These are phyloP conservation scores for Cephus pygmeus DNA, from an alignment of 2,888 invertebrate species.

Conservation along the genomic window DNA sequence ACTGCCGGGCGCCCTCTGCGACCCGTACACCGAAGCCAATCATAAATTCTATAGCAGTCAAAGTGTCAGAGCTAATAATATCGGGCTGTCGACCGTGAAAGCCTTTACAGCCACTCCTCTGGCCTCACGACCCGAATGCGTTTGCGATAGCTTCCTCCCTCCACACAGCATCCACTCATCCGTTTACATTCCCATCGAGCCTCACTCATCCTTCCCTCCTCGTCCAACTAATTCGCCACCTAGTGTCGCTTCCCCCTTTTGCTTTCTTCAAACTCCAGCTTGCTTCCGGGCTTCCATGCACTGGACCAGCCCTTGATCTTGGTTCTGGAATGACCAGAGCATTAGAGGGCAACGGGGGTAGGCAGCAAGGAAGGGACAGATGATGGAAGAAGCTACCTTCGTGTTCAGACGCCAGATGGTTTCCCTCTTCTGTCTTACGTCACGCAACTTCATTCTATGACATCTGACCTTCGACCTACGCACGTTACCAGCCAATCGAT, in stretches of 20 bases:
- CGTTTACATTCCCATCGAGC: neutral
- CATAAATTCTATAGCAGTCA: slow-evolving; percentile 35
- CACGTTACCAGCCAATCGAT: neutral
- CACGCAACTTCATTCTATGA: neutral
- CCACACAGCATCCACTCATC: neutral
- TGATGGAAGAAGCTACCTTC: neutral
- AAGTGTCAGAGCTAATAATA: slow-evolving; percentile 36
- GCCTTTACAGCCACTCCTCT: slow-evolving; percentile 14
- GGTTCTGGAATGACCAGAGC: neutral
- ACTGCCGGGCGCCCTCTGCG: neutral
- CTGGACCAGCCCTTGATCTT: neutral
- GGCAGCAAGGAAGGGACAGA: neutral
- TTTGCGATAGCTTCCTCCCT: neutral
- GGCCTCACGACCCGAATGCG: slow-evolving; percentile 2
- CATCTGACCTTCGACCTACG: neutral
- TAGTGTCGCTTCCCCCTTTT: no score
- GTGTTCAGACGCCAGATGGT: neutral
- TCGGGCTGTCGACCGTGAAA: slow-evolving; percentile 31
- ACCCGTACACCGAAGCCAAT: slow-evolving; percentile 22
- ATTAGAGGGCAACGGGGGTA: neutral
- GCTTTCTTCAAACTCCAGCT: no score
- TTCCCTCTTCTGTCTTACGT: neutral
- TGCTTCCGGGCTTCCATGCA: no score
- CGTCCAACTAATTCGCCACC: no score
- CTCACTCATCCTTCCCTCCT: no score